Evolutionary conservation across 2,888 invertebrate species (phyloP).

Genomic region (Tholera decimalis): DNA sequence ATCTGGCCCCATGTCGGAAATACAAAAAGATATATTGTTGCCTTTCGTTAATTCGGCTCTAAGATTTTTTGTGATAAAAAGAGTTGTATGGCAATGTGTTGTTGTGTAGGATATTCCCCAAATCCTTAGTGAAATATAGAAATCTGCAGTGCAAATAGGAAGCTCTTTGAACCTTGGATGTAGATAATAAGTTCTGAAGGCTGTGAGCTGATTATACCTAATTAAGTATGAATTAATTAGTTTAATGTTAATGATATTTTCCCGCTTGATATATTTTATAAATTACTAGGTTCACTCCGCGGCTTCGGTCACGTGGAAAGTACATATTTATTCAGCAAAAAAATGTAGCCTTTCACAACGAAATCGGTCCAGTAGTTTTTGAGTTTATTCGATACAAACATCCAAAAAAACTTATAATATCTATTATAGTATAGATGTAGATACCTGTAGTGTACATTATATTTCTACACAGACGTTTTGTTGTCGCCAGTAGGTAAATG

Average conservation of each 20-base stretch:
- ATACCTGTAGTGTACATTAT: no score
- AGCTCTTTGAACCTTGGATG: neutral
- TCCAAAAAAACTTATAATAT: no score
- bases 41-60: conserved; percentile 44
- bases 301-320: no score
- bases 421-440: no score
- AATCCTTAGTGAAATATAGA: conserved; percentile 2
- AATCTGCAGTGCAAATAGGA: neutral
- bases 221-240: neutral
- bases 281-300: no score
- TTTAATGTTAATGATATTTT: neutral
- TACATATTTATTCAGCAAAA: no score
- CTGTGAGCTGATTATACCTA: neutral
- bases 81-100: conserved; percentile 16
- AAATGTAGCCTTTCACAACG: no score
- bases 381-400: no score
- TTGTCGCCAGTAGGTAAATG: no score
- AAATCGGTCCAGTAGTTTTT: no score
- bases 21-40: conserved; percentile 55
- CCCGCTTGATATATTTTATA: neutral
- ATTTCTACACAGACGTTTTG: no score
- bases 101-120: neutral
- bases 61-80: conserved; percentile 12
- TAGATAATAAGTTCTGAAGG: neutral
- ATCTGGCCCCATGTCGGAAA: conserved; percentile 73